Evolutionary conservation across 2,113 vertebrate species (phyloP), one percentile per base, ranked within the genome.

Genomic region (human): DNA sequence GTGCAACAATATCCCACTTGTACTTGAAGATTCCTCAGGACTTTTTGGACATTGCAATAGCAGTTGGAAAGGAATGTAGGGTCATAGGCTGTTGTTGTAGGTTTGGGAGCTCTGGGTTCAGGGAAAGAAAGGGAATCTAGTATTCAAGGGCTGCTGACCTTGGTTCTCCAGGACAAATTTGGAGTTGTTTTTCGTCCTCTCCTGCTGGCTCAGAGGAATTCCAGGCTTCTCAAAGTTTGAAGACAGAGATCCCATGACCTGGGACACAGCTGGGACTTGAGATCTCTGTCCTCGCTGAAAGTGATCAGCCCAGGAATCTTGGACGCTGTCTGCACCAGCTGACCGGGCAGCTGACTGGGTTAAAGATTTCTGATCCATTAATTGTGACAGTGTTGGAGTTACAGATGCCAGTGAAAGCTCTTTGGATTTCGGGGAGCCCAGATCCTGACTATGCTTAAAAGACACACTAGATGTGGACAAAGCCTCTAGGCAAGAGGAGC

Each of bases 121-220:
- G 48, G 43, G 55, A 75, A 66, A 80, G 55, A 82, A 75, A 92
- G 17, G 52, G 30, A 84, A 38, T 57, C 57, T 87, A 40, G 43
- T 59, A 73, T n/a, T 88, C 30, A 89, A 94, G 52, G 52, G 23
- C 50, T 84, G 52, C 96, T 93, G 35, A 95, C 97, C 96, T 97
- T 80, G 17, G 25, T 72, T 92, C 70, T 87, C 82, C 13, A 6
- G 27, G 64, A 35, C 35, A 82, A 20, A 3, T 43, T 61, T 22
- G 5, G 27, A 40, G n/a, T 40, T 91, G 22, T 40, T 80, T 59
- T 93, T 97, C 83, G 22, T 94, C 66, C 35, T 86, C 68, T 89
- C 66, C 35, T 91, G 59, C n/a, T 89, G 85, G 18, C 61, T 93
- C 27, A 57, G 35, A 86, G 96, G 73, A 89, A 32, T 32, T 43